These are phyloP conservation scores for Takifugu ocellatus DNA, from an alignment of 2,797 vertebrate genomes.

Conservation along the genomic window DNA sequence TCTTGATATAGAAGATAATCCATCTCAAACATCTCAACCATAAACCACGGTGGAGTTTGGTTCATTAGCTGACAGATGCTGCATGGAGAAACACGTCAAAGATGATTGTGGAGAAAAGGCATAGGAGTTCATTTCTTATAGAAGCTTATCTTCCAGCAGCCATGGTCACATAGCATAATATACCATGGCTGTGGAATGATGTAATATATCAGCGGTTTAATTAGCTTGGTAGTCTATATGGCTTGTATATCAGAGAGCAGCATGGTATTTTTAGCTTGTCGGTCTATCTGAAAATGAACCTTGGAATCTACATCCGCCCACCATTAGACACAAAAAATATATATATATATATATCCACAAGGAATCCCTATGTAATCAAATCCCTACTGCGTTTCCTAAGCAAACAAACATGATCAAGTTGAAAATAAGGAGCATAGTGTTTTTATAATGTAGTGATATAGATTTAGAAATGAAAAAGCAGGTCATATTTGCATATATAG, in stretches of 20 bases:
- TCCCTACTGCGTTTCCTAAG: slow-evolving; percentile 20
- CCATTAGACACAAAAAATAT: slow-evolving; percentile 17
- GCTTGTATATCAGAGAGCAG: slow-evolving; percentile 71
- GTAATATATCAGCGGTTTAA: slow-evolving; percentile 39
- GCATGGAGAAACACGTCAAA: slow-evolving; percentile 51
- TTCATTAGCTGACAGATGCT: slow-evolving; percentile 45
- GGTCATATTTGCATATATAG: slow-evolving; percentile 72
- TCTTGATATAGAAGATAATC: slow-evolving; percentile 22
- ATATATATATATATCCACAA: slow-evolving; percentile 30
- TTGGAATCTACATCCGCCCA: slow-evolving; percentile 39
- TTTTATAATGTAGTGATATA: slow-evolving; percentile 44
- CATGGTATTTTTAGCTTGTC: slow-evolving; percentile 55
- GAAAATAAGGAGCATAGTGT: slow-evolving; percentile 50
- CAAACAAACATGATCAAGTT: slow-evolving; percentile 24
- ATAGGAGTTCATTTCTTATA: slow-evolving; percentile 38
- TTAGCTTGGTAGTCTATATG: slow-evolving; percentile 65
- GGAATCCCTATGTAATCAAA: slow-evolving; percentile 34
- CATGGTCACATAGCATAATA: slow-evolving; percentile 42
- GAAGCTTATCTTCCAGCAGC: slow-evolving; percentile 41
- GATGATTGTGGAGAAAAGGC: slow-evolving; percentile 55
- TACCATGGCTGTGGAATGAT: slow-evolving; percentile 50
- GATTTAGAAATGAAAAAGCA: slow-evolving; percentile 36
- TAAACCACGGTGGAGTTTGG: slow-evolving; percentile 41
- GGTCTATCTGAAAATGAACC: slow-evolving; percentile 44
- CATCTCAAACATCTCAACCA: slow-evolving; percentile 11